Percentiles rank a stretch among this genome's conserved stretches.
Conservation (phyloP, 2,113 vertebrate species). For the Mionectes macconnelli region DNA sequence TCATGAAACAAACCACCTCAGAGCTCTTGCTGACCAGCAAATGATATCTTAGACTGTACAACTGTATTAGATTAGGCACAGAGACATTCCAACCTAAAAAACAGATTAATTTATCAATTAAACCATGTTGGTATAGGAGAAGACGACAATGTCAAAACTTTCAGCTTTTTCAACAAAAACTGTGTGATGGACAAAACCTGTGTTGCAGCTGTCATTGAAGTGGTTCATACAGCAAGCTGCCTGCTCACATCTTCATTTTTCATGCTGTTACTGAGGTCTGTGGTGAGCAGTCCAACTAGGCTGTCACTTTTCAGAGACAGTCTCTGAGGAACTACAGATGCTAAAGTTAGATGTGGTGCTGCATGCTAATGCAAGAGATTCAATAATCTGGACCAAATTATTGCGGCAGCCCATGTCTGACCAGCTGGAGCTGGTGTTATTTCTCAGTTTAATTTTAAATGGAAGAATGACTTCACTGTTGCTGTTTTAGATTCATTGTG, state of each 20-base stretch:
- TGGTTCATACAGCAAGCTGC: background rate
- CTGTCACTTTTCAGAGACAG: background rate
- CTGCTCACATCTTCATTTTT: background rate
- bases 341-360: background rate
- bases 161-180: background rate
- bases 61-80: background rate
- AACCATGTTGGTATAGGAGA: background rate
- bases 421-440: background rate
- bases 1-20: background rate
- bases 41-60: background rate
- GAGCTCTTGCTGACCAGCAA: background rate
- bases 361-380: rapidly evolving
- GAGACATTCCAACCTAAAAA: background rate
- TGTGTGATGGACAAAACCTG: background rate
- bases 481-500: background rate
- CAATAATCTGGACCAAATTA: background rate
- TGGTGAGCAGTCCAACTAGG: background rate
- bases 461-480: background rate
- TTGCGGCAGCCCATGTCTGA: background rate
- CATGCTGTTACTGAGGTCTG: background rate
- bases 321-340: background rate
- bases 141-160: background rate
- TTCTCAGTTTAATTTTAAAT: background rate
- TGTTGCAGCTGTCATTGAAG: background rate
- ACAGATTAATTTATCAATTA: background rate